phyloP scores from a whole-genome alignment of 1,140 invertebrate genomes.

The Saccostrea echinata region DNA sequence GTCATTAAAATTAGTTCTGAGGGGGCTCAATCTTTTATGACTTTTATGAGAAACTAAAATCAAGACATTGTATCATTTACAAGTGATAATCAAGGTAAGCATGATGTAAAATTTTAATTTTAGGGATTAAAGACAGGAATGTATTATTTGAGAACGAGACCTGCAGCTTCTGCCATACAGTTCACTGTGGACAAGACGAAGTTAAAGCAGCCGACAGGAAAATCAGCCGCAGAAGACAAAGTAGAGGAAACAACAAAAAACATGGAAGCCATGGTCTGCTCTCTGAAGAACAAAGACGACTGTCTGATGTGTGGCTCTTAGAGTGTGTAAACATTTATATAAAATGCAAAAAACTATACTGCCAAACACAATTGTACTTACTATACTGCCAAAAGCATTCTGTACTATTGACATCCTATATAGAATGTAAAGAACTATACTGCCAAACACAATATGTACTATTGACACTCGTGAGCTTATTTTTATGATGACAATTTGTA shows the following conservation, averaged over 20 bases:
- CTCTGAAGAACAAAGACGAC: slow-evolving; percentile 93
- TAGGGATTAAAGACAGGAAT: slow-evolving; percentile 98
- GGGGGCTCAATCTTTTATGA: too few relatives aligned
- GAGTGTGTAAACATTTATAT: neutral
- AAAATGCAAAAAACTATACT: too few relatives aligned
- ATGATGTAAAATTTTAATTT: slow-evolving; percentile 21
- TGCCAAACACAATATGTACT: too few relatives aligned
- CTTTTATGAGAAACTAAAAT: too few relatives aligned
- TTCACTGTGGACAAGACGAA: slow-evolving; percentile 98
- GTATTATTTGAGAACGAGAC: slow-evolving; percentile 98
- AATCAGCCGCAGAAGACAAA: slow-evolving; percentile 48
- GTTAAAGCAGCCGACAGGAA: slow-evolving; percentile 75
- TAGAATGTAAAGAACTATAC: too few relatives aligned
- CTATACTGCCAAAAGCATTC: too few relatives aligned
- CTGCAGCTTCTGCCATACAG: slow-evolving; percentile 97
- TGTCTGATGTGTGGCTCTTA: slow-evolving; percentile 85
- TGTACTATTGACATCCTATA: too few relatives aligned
- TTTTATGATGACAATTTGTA: neutral
- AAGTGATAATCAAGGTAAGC: neutral
- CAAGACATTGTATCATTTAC: too few relatives aligned
- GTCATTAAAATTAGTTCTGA: too few relatives aligned
- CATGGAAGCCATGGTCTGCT: slow-evolving; percentile 90
- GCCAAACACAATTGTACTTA: too few relatives aligned
- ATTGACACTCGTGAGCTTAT: too few relatives aligned
- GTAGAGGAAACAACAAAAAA: slow-evolving; percentile 80